Evolutionary conservation across 2,113 vertebrate genomes (phyloP).

Genomic region (Mesoclemmys tuberculata): DNA sequence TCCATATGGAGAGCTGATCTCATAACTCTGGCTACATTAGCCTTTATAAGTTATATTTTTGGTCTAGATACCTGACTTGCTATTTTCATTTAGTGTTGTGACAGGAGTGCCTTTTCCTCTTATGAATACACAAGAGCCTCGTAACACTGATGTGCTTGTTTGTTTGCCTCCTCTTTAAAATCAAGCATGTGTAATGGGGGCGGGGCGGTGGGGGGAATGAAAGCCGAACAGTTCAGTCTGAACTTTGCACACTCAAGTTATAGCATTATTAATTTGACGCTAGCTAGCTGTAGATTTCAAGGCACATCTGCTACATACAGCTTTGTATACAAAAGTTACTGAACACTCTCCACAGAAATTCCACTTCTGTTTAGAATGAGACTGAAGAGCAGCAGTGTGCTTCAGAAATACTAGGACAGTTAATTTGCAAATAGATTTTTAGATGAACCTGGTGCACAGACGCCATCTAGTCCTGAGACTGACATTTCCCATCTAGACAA

Average conservation of each 20-base stretch:
- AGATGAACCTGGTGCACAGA: not conserved
- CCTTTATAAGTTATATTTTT: not conserved
- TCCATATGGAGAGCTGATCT: not conserved
- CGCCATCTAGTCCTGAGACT: not conserved
- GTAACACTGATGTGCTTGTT: not conserved
- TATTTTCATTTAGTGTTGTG: not conserved
- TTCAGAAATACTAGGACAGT: rapidly evolving
- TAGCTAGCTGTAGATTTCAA: not conserved
- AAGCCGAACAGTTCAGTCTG: too few relatives aligned
- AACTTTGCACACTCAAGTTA: too few relatives aligned
- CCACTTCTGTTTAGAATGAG: too few relatives aligned
- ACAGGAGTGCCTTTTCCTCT: not conserved
- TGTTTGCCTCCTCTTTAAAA: not conserved
- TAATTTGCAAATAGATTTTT: not conserved
- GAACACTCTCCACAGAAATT: too few relatives aligned
- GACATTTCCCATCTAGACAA: too few relatives aligned
- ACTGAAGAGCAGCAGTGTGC: not conserved
- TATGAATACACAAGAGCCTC: not conserved
- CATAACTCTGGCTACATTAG: not conserved
- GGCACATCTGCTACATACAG: not conserved
- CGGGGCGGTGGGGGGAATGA: too few relatives aligned
- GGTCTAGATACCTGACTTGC: not conserved
- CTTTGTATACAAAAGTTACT: not conserved
- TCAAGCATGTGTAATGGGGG: not conserved
- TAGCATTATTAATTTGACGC: not conserved